Conservation (phyloP, 2,888 invertebrate species). For the Polia nebulosa region DNA sequence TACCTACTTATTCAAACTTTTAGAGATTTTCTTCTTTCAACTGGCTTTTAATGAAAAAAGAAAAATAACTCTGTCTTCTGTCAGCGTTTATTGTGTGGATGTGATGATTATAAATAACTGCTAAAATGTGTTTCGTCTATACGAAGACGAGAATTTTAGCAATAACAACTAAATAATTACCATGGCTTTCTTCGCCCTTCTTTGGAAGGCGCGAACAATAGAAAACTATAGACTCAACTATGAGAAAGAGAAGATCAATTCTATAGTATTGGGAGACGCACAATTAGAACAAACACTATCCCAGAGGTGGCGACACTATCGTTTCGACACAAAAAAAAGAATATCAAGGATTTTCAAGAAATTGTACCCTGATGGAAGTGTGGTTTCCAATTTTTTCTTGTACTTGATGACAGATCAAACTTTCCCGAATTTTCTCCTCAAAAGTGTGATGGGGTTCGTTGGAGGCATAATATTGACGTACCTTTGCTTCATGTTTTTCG, state of each 20-base stretch:
- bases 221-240: conserved; percentile 87
- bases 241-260: conserved; percentile 91
- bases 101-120: conserved; percentile 32
- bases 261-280: conserved; percentile 85
- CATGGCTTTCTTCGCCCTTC: conserved; percentile 91
- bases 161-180: conserved; percentile 54
- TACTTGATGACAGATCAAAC: conserved; percentile 87
- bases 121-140: conserved; percentile 61
- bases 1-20: conserved; percentile 24
- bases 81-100: conserved; percentile 44
- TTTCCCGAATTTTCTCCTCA: conserved; percentile 91
- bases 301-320: conserved; percentile 87
- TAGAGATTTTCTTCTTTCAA: conserved; percentile 5
- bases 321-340: conserved; percentile 80
- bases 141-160: conserved; percentile 53
- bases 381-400: conserved; percentile 76
- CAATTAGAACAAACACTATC: conserved; percentile 82
- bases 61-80: conserved; percentile 36
- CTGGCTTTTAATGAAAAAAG: background rate
- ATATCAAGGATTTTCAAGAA: conserved; percentile 80
- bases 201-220: conserved; percentile 90
- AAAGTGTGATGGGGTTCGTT: conserved; percentile 92
- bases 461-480: conserved; percentile 92
- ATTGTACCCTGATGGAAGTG: conserved; percentile 82
- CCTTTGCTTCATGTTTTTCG: conserved; percentile 92